These are phyloP conservation scores for Limnodromus scolopaceus DNA, from an alignment of 2,797 vertebrate species.

Conservation along the genomic window DNA sequence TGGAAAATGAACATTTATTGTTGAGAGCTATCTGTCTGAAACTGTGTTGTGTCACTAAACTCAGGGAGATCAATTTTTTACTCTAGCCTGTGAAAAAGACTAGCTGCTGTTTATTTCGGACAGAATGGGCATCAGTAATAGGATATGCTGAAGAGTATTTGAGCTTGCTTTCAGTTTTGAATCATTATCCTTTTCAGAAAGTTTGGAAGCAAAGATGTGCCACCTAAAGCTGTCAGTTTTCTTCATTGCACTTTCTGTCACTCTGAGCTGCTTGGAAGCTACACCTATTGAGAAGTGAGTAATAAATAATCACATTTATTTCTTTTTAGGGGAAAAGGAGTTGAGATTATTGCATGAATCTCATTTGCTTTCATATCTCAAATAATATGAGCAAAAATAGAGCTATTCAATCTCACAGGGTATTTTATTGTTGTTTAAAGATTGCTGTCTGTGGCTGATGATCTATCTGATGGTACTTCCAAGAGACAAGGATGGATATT, in stretches of 20 bases:
- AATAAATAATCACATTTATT: neutral
- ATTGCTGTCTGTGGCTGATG: slow-evolving; percentile 76
- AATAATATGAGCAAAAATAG: neutral
- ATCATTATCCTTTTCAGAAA: slow-evolving; percentile 63
- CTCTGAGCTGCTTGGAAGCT: slow-evolving; percentile 80
- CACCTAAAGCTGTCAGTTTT: slow-evolving; percentile 80
- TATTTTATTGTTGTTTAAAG: slow-evolving; percentile 57
- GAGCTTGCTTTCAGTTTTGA: slow-evolving; percentile 4
- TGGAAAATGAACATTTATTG: neutral
- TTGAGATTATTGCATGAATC: neutral
- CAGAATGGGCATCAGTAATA: neutral
- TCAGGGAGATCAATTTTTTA: neutral
- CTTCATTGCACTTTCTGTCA: slow-evolving; percentile 78
- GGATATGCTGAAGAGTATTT: neutral
- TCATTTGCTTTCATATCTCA: neutral
- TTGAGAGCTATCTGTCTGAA: neutral
- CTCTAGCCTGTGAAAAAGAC: neutral
- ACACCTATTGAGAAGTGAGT: slow-evolving; percentile 85
- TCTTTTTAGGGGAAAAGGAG: neutral
- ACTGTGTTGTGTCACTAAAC: neutral
- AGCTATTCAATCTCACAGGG: neutral
- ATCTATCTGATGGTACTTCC: slow-evolving; percentile 69
- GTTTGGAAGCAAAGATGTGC: slow-evolving; percentile 77
- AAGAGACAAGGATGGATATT: slow-evolving; percentile 76
- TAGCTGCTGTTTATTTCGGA: neutral